These are phyloP conservation scores for Geopemphigus sp. DNA, from an alignment of 1,140 invertebrate genomes.

Conservation along the genomic window DNA sequence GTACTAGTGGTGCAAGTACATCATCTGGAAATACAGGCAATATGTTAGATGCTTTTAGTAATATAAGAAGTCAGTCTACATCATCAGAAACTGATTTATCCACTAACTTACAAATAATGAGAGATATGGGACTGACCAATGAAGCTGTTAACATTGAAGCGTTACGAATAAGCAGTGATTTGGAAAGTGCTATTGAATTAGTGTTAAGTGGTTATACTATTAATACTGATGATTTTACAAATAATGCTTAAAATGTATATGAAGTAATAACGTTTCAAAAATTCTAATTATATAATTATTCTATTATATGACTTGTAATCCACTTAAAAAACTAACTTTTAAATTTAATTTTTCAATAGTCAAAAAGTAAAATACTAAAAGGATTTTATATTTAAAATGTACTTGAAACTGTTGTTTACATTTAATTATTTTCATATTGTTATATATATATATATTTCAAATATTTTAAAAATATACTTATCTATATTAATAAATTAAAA, in stretches of 20 bases:
- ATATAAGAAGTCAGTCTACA: background rate
- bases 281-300: background rate
- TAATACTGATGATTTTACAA: background rate
- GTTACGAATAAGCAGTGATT: conserved; percentile 77
- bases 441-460: too few species aligned
- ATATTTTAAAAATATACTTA: too few species aligned
- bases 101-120: conserved; percentile 77
- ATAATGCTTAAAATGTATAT: background rate
- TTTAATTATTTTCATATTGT: too few species aligned
- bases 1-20: conserved; percentile 37
- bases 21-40: conserved; percentile 45
- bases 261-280: background rate
- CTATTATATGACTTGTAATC: too few species aligned
- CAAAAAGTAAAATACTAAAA: background rate
- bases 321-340: background rate
- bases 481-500: too few species aligned
- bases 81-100: conserved; percentile 42
- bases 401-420: too few species aligned
- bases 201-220: conserved; percentile 61
- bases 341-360: background rate
- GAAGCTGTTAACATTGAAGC: conserved; percentile 81
- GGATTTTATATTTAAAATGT: background rate
- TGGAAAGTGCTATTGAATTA: conserved; percentile 82
- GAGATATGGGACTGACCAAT: conserved; percentile 83
- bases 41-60: conserved; percentile 5